Evolutionary conservation across 2,113 vertebrate species (phyloP).

Genomic region (Trematocara unimaculatum): DNA sequence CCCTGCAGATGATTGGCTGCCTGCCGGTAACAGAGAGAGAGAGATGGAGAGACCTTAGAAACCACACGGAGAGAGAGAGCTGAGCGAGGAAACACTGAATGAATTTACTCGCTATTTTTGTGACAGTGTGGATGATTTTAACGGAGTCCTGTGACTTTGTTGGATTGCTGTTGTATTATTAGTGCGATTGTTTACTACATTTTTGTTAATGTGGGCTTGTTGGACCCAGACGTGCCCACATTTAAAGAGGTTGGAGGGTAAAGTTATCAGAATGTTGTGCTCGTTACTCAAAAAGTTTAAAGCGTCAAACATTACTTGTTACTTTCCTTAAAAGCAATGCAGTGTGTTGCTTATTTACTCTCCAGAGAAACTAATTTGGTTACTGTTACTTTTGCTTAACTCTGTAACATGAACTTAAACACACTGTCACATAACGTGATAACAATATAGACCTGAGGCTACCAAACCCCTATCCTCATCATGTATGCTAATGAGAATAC

Average conservation of each 20-base stretch:
- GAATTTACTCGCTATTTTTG: background rate
- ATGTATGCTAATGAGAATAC: background rate
- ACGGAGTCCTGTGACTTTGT: background rate
- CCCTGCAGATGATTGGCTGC: slow-evolving; percentile 74
- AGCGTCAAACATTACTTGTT: background rate
- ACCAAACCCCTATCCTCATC: background rate
- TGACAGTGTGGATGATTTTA: background rate
- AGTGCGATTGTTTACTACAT: background rate
- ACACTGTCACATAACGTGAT: background rate
- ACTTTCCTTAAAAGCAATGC: background rate
- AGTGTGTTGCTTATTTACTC: background rate
- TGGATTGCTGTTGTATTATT: background rate
- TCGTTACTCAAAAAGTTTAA: background rate
- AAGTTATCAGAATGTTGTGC: background rate
- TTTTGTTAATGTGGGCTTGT: background rate
- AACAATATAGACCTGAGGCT: background rate
- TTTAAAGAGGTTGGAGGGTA: background rate
- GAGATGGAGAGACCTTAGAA: slow-evolving; percentile 25
- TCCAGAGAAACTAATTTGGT: background rate
- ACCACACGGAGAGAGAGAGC: slow-evolving; percentile 37
- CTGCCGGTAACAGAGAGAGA: slow-evolving; percentile 47
- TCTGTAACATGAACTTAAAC: background rate
- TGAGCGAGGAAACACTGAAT: background rate
- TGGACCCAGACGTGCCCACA: background rate
- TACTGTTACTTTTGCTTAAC: background rate